phyloP scores from a whole-genome alignment of 2,888 invertebrate genomes.

The Habrosyne pyritoides region DNA sequence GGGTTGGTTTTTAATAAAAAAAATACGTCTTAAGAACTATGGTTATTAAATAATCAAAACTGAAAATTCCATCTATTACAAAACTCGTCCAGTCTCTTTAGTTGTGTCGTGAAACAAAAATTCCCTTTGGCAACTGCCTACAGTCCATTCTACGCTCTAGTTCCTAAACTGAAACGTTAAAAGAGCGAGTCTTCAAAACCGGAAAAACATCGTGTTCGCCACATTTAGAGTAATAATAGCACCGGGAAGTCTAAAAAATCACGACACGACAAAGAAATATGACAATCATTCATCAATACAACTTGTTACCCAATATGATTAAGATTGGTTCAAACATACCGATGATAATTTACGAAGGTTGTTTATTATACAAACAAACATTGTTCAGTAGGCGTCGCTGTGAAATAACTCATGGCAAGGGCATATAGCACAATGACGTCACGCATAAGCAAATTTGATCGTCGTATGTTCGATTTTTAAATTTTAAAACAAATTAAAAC shows the following conservation, averaged over 20 bases:
- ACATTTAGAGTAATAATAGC: slow-evolving; percentile 15
- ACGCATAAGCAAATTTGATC: neutral
- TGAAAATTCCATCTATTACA: neutral
- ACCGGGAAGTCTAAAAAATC: slow-evolving; percentile 11
- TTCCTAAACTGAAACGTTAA: slow-evolving; percentile 60
- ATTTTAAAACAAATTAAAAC: neutral
- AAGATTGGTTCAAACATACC: slow-evolving; percentile 21
- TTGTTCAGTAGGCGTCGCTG: slow-evolving; percentile 29
- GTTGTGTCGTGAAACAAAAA: slow-evolving; percentile 18
- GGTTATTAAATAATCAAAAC: neutral
- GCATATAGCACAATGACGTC: neutral
- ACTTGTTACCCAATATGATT: slow-evolving; percentile 34
- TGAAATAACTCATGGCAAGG: slow-evolving; percentile 28
- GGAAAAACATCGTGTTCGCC: slow-evolving; percentile 32
- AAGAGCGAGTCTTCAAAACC: slow-evolving; percentile 47
- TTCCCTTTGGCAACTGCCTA: slow-evolving; percentile 36
- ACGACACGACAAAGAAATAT: slow-evolving; percentile 18
- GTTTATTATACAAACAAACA: slow-evolving; percentile 29
- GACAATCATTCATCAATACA: slow-evolving; percentile 21
- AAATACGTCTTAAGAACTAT: neutral
- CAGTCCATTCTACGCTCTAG: slow-evolving; percentile 57
- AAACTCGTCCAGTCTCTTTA: neutral
- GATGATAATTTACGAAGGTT: slow-evolving; percentile 15
- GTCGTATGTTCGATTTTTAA: neutral
- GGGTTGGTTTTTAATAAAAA: neutral